phyloP scores from a whole-genome alignment of 64 coral and sea anemone genomes.

The Actinia equina region DNA sequence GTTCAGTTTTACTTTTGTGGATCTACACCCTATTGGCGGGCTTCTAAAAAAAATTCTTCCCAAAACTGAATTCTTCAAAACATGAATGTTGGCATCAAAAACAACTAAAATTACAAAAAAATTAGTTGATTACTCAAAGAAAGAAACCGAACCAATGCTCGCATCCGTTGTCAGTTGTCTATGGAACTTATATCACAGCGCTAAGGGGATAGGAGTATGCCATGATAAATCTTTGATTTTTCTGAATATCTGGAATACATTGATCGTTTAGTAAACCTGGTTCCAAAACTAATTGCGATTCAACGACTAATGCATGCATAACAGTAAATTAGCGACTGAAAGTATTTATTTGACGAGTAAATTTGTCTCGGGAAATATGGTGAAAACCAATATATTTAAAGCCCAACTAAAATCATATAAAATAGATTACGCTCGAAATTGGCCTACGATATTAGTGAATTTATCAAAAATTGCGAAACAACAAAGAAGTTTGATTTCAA shows the following conservation, averaged over 20 bases:
- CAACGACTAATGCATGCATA: background rate
- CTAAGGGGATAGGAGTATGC: background rate
- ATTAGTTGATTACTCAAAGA: background rate
- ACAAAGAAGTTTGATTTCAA: background rate
- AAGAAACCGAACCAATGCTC: background rate
- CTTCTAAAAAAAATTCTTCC: background rate
- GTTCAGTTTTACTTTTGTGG: background rate
- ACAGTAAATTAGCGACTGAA: background rate
- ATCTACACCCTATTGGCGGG: background rate
- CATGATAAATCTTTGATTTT: background rate
- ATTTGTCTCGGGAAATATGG: background rate
- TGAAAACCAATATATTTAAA: background rate
- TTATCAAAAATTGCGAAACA: background rate
- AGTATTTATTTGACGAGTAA: background rate
- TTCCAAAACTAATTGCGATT: background rate
- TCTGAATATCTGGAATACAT: background rate
- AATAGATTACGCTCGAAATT: background rate
- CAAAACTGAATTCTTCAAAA: background rate
- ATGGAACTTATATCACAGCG: background rate
- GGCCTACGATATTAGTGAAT: background rate
- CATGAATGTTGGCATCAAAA: background rate
- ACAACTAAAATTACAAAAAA: background rate
- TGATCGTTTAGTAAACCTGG: background rate
- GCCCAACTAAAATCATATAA: background rate
- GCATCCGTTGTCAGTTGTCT: background rate